Base-by-base conservation (phyloP, 2,113 vertebrate genomes). In the Penelope pileata region DNA sequence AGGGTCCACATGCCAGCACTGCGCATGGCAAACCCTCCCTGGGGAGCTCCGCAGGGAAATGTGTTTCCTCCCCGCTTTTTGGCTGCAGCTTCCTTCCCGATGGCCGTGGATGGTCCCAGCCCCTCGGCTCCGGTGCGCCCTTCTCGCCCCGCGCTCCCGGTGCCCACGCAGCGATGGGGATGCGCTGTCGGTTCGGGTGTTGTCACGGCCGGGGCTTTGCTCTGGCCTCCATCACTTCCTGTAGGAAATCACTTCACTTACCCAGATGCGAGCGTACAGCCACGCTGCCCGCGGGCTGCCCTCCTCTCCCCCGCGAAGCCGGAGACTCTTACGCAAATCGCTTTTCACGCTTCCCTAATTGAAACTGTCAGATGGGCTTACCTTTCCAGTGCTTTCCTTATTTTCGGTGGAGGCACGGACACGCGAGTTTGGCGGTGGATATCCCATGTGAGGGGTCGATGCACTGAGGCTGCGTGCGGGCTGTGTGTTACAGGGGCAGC, bases 321-420 rank as follows among this genome's bases (percentile, higher is more conserved):
- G 34, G 32, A 23, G 90, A 68, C 94, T 93, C 95, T 86, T 89
- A 92, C 83, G 79, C 97, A 97, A 96, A 96, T 88, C 86, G 92
- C 97, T 97, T 93, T 95, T 97, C 96, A 91, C 93, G 96, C 97
- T 96, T 64, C 96, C 94, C 83, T 97, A 97, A 97, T 96, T 91
- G 97, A 95, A 97, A 91, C 96, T 97, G 97, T 97, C 97, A 97
- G 97, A 96, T 86, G 90, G 95, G 93, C 94, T 96, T 96, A 93
- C 96, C 93, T 97, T 70, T 80, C n/a, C n/a, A n/a, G 42, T 43
- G 42, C 29, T 56, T 56, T 74, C 27, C 59, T 45, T 76, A 40
- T 40, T 47, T 36, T n/a, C 9, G 42, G 69, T 9, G 48, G 73
- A 17, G 67, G 78, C 90, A 84, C 88, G 69, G 93, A 76, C 27